These are phyloP conservation scores for Heliconius ethilla DNA, from an alignment of 2,888 invertebrate species.

Conservation along the genomic window DNA sequence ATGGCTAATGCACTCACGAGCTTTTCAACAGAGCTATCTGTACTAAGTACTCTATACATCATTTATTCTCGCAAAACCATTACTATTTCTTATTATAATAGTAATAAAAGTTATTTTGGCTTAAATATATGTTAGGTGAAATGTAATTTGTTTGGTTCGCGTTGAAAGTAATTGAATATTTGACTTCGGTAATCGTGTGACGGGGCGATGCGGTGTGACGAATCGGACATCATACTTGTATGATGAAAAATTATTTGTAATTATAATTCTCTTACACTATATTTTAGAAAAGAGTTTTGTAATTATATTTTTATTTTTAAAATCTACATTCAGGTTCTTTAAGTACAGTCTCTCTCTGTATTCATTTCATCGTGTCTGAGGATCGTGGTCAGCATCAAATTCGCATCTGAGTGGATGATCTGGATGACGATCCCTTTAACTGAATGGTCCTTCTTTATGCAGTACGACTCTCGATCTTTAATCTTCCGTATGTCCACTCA, in stretches of 20 bases:
- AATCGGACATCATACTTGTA: constrained; percentile 41
- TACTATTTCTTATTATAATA: constrained; percentile 30
- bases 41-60: constrained; percentile 69
- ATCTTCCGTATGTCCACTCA: too few relatives aligned
- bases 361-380: too few relatives aligned
- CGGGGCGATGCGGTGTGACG: constrained; percentile 60
- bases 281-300: not conserved
- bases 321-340: too few relatives aligned
- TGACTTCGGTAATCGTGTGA: constrained; percentile 78
- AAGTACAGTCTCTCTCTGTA: too few relatives aligned
- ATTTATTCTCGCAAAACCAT: constrained; percentile 30
- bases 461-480: too few relatives aligned
- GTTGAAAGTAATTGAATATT: constrained; percentile 74
- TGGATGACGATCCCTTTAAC: too few relatives aligned
- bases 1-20: constrained; percentile 79
- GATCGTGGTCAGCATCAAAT: too few relatives aligned
- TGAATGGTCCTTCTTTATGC: too few relatives aligned
- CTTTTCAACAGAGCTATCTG: constrained; percentile 77
- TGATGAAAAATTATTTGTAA: constrained; percentile 3
- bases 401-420: too few relatives aligned
- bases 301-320: not conserved
- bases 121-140: constrained; percentile 12
- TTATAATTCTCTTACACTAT: constrained; percentile 3
- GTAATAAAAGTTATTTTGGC: constrained; percentile 22
- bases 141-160: constrained; percentile 43